These are phyloP conservation scores for Typhlomys cinereus DNA, from an alignment of 2,113 vertebrate genomes.

Conservation along the genomic window DNA sequence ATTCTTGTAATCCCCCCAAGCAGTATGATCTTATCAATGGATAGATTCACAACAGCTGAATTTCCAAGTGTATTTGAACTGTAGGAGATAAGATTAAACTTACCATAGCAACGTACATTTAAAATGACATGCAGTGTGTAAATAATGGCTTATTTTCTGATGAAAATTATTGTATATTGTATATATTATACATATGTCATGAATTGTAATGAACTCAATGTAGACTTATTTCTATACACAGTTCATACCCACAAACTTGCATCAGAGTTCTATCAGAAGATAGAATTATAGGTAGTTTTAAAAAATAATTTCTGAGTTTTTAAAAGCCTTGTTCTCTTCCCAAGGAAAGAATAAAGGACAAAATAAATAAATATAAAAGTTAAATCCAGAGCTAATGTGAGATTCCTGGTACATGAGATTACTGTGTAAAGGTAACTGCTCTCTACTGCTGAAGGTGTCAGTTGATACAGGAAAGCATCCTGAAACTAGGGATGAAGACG, in stretches of 20 bases:
- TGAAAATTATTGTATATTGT: not conserved
- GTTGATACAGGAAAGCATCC: not conserved
- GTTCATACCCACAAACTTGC: not conserved
- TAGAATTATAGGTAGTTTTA: not conserved
- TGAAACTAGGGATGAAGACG: not conserved
- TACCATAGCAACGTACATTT: not conserved
- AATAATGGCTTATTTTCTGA: not conserved
- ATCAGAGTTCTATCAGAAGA: not conserved
- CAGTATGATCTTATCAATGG: not conserved
- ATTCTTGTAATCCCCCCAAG: slow-evolving; percentile 11
- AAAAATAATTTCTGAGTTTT: slow-evolving; percentile 13
- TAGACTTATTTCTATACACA: not conserved
- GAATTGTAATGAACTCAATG: not conserved
- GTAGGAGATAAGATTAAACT: not conserved
- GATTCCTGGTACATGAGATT: not conserved
- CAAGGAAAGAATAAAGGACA: not conserved
- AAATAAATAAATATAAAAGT: not conserved
- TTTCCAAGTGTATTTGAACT: slow-evolving; percentile 44
- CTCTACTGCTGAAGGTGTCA: not conserved
- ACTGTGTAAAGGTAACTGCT: not conserved
- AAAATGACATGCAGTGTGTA: not conserved
- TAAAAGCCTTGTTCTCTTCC: slow-evolving; percentile 34
- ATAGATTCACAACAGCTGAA: not conserved
- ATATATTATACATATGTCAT: not conserved
- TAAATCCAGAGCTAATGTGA: not conserved